Percentiles rank a stretch among this genome's conserved stretches.
Conservation (phyloP, 2,797 vertebrate species). For the Coreius guichenoti region DNA sequence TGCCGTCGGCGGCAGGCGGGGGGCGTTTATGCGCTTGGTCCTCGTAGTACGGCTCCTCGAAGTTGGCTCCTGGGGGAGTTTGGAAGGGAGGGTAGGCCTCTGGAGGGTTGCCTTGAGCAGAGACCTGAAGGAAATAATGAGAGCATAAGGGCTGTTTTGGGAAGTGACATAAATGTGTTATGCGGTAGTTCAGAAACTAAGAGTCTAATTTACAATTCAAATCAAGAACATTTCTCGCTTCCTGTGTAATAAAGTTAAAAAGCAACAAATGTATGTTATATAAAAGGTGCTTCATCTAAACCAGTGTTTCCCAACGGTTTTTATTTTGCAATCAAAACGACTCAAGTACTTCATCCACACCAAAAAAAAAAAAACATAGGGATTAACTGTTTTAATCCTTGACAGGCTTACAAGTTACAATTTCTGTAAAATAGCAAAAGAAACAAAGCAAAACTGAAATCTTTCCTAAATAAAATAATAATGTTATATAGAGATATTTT, state of each 20-base stretch:
- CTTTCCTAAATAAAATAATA: neutral
- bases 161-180: neutral
- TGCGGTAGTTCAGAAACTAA: neutral
- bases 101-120: slow-evolving; percentile 91
- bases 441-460: neutral
- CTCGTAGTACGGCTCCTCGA: slow-evolving; percentile 97
- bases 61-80: slow-evolving; percentile 88
- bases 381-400: too few relatives aligned
- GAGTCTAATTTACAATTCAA: slow-evolving; percentile 13
- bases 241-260: neutral
- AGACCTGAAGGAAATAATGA: slow-evolving; percentile 77
- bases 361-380: neutral
- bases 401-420: neutral
- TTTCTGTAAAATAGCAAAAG: neutral
- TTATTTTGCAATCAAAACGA: neutral
- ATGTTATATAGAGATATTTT: neutral
- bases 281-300: slow-evolving; percentile 10
- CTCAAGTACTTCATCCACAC: neutral
- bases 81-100: slow-evolving; percentile 97
- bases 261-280: neutral
- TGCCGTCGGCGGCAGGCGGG: slow-evolving; percentile 90
- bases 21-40: slow-evolving; percentile 94
- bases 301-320: neutral
- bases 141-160: neutral
- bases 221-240: neutral